Evolutionary conservation across 2,113 vertebrate genomes (phyloP), one percentile per base, ranked within the genome.

Genomic region (Aegotheles bennettii): DNA sequence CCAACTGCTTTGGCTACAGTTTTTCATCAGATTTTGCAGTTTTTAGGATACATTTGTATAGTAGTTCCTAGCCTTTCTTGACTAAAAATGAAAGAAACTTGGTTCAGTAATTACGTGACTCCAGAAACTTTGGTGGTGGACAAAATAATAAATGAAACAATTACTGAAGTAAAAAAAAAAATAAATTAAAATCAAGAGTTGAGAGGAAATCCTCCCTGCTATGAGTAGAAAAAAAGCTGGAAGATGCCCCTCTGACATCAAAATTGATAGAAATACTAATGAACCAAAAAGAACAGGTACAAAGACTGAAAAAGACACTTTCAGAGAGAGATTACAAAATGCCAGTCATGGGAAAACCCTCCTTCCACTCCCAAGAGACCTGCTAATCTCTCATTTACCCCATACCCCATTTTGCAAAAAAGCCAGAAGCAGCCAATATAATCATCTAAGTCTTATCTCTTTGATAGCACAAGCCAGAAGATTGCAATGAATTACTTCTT

Each of bases 341-440:
- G 73, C 20, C 80, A 95, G 80, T 70, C 86, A 78, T 84, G 80
- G 79, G 92, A 95, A 95, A 95, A 81, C 86, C 64, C 71, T 93
- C 47, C 36, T 83, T 77, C 33, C 9, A 23, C 56, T 92, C 94
- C 86, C 71, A 77, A 3, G 68, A 92, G 92, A 93, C 63, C 64
- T 47, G 20, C 71, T 84, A 93, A 95, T 95, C 94, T 96, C 76
- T 54, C 73, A 81, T 93, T 84, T 86, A 76, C 43, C 47, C 23
- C 26, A 36, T 13, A 13, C 25, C 50, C 24, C 36, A 38, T 63
- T 93, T 67, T 81, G 76, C 38, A 88, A 95, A 94, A 94, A 89
- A 92, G 87, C 71, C 86, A 97, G 89, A 90, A 92, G 76, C 50
- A 96, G 80, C 80, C 94, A 94, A 23, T n/a, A 35, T 86, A 93